Evolutionary conservation across 1,140 invertebrate species (phyloP), one percentile per base, ranked within the genome.

Genomic region (Centruroides sculpturatus): DNA sequence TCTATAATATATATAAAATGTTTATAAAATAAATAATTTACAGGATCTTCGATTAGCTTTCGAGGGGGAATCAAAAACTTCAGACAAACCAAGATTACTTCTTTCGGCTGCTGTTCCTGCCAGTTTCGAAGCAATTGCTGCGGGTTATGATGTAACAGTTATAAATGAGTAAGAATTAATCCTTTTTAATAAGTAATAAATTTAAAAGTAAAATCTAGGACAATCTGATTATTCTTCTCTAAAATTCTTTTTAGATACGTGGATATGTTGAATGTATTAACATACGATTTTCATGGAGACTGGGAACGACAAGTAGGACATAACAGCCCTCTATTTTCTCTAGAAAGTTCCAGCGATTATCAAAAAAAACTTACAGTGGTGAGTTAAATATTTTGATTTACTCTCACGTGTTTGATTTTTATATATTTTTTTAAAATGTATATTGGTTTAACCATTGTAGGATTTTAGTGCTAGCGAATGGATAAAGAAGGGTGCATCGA

Each of bases 221-320:
- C 41, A 41, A 3, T 41, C 8, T 41, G 5, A 41, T 41, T 5
- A 41, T 8, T 41, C 2, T 49, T 5, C n/a, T 50, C 4, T 34
- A 10, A 41, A 13, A 41, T 11, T 41, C 35, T 62, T 64, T n/a
- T 6, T 54, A 71, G 69, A 36, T 55, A 66, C 69, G 75, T 94
- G 66, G 91, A 95, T 75, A 92, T 89, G 69, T 89, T 95, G 69
- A 94, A 93, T 70, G 84, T 94, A 5, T 93, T 94, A 90, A 92
- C 89, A 3, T 95, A 93, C 67, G 92, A 94, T 71, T 93, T 93
- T 78, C 90, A 93, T 70, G 90, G 90, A 0, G 87, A 90, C 69
- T 93, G 89, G 90, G 89, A 93, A 71, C 78, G 88, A 66, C 86
- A 87, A 69, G 89, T 93, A 11, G 90, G 91, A 3, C 91, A 94